A percentile compares a stretch with the other conserved stretches of the same genome.
Evolutionary conservation across 2,888 invertebrate species (phyloP).

Genomic region (Drosophila paranaensis): DNA sequence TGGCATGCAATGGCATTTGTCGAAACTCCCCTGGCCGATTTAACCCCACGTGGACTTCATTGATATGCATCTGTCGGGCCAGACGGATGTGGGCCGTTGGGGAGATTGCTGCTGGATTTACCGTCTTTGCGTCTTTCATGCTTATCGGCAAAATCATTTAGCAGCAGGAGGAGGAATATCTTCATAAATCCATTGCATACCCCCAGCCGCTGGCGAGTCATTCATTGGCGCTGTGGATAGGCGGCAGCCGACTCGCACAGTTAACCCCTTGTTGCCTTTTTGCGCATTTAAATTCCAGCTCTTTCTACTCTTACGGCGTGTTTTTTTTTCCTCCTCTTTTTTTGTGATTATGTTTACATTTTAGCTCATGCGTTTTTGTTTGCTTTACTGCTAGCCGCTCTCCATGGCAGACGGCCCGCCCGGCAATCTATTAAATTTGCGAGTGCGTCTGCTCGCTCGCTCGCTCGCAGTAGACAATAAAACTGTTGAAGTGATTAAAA

Average conservation of each 20-base stretch:
- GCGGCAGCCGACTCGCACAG: slow-evolving; percentile 62
- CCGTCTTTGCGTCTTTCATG: slow-evolving; percentile 63
- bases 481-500: slow-evolving; percentile 80
- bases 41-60: slow-evolving; percentile 45
- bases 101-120: slow-evolving; percentile 30
- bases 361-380: slow-evolving; percentile 29
- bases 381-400: slow-evolving; percentile 47
- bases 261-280: slow-evolving; percentile 73
- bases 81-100: neutral
- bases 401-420: slow-evolving; percentile 37
- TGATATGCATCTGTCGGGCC: slow-evolving; percentile 55
- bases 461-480: slow-evolving; percentile 69
- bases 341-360: slow-evolving; percentile 29
- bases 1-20: slow-evolving; percentile 51
- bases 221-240: slow-evolving; percentile 42
- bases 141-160: slow-evolving; percentile 69
- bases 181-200: slow-evolving; percentile 56
- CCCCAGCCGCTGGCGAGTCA: slow-evolving; percentile 29
- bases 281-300: slow-evolving; percentile 33
- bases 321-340: slow-evolving; percentile 12
- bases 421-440: slow-evolving; percentile 75
- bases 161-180: slow-evolving; percentile 55
- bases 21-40: slow-evolving; percentile 6
- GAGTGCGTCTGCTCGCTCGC: slow-evolving; percentile 69
- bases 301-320: slow-evolving; percentile 18